Conservation (phyloP, 2,113 vertebrate genomes). For the Entosphenus tridentatus region DNA sequence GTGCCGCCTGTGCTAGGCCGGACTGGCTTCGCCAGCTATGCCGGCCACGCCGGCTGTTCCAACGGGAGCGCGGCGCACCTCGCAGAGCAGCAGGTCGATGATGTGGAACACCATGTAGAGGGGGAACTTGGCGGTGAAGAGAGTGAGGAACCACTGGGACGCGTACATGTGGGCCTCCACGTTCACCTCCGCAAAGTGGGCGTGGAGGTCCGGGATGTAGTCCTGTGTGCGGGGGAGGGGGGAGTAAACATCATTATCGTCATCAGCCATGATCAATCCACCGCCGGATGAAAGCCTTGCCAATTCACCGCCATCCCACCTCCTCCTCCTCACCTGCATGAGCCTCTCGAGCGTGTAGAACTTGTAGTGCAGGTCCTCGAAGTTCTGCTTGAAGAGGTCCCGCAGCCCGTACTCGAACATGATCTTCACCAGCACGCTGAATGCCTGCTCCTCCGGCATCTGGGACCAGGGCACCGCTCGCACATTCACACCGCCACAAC, state of each 20-base stretch:
- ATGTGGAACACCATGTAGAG: conserved; percentile 99
- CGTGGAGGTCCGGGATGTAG: conserved; percentile 59
- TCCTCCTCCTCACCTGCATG: conserved; percentile 42
- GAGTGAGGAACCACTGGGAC: conserved; percentile 94
- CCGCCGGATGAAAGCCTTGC: too few species aligned
- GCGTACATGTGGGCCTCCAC: conserved; percentile 97
- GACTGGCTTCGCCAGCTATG: too few species aligned
- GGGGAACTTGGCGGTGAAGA: conserved; percentile 98
- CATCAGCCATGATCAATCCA: too few species aligned
- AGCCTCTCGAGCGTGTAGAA: conserved; percentile 85
- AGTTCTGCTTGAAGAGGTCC: conserved; percentile 88
- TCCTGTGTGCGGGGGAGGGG: conserved; percentile 27
- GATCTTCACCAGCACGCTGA: conserved; percentile 89
- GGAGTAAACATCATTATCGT: too few species aligned
- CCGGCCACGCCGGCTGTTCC: too few species aligned
- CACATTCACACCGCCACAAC: not conserved
- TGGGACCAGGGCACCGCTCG: conserved; percentile 18
- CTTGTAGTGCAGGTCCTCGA: conserved; percentile 95
- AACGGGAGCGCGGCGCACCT: conserved; percentile 29
- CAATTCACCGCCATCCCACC: too few species aligned
- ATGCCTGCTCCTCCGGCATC: conserved; percentile 98
- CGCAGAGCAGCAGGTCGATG: conserved; percentile 84
- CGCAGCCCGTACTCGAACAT: conserved; percentile 78
- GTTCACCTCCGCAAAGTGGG: conserved; percentile 59
- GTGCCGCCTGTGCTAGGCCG: too few species aligned